Conservation (phyloP, 2,113 vertebrate species). For the Montifringilla adamsi region DNA sequence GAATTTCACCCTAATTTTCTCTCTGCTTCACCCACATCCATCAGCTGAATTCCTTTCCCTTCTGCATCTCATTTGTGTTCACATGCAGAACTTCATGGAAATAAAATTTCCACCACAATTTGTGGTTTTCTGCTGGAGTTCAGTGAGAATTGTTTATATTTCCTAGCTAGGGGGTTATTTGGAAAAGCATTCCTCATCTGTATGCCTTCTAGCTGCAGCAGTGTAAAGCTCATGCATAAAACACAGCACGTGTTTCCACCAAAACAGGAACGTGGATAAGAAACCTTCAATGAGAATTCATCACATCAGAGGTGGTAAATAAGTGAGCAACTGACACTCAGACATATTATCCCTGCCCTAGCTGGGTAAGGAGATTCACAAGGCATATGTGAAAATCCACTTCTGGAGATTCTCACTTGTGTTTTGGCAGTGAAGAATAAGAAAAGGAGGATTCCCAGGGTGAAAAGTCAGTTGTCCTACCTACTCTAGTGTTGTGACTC, state of each 20-base stretch:
- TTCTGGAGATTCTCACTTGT: background rate
- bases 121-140: background rate
- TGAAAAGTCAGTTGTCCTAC: background rate
- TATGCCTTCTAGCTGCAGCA: background rate
- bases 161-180: background rate
- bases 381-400: background rate
- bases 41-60: background rate
- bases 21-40: background rate
- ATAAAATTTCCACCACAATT: background rate
- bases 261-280: background rate
- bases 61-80: background rate
- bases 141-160: background rate
- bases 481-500: background rate
- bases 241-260: background rate
- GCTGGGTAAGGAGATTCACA: background rate
- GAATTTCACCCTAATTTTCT: background rate
- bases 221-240: background rate
- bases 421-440: background rate
- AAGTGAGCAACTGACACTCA: background rate
- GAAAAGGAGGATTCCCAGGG: background rate
- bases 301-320: background rate
- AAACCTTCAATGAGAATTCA: background rate
- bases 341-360: background rate
- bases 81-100: background rate
- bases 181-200: slow-evolving; percentile 1